Percentiles rank a stretch among this genome's conserved stretches.
Conservation (phyloP, 2,888 invertebrate species). For the Eupeodes latifasciatus region DNA sequence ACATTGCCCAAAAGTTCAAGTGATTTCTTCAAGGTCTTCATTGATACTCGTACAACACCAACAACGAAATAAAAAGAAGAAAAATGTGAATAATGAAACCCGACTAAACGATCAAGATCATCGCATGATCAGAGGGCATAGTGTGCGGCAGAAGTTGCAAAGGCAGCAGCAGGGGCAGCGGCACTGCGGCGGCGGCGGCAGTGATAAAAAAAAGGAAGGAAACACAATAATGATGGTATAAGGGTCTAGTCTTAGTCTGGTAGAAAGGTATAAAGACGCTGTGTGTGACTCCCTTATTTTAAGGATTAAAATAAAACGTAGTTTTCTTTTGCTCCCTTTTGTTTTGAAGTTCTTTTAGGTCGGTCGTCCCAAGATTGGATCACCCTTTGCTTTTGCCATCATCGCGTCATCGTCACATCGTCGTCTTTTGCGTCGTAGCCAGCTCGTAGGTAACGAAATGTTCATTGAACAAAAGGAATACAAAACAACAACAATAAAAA, state of each 20-base stretch:
- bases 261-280: slow-evolving; percentile 22
- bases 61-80: not conserved
- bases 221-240: slow-evolving; percentile 42
- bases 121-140: slow-evolving; percentile 28
- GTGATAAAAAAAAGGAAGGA: slow-evolving; percentile 65
- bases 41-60: slow-evolving; percentile 1
- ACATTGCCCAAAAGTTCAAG: slow-evolving; percentile 75
- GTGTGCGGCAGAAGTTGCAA: slow-evolving; percentile 15
- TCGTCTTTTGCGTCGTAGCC: slow-evolving; percentile 44
- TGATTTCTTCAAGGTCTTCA: slow-evolving; percentile 71
- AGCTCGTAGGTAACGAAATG: slow-evolving; percentile 62
- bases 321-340: not conserved
- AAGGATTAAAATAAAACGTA: slow-evolving; percentile 35
- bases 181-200: not conserved
- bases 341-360: not conserved
- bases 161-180: too few species aligned
- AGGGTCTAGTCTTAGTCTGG: slow-evolving; percentile 49
- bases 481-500: slow-evolving; percentile 17
- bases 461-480: slow-evolving; percentile 51
- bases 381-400: slow-evolving; percentile 61
- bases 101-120: slow-evolving; percentile 68
- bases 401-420: not conserved
- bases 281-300: slow-evolving; percentile 52
- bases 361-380: slow-evolving; percentile 60
- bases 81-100: slow-evolving; percentile 26